Conservation (phyloP, 2,888 invertebrate species). For the Resseliella maxima region DNA sequence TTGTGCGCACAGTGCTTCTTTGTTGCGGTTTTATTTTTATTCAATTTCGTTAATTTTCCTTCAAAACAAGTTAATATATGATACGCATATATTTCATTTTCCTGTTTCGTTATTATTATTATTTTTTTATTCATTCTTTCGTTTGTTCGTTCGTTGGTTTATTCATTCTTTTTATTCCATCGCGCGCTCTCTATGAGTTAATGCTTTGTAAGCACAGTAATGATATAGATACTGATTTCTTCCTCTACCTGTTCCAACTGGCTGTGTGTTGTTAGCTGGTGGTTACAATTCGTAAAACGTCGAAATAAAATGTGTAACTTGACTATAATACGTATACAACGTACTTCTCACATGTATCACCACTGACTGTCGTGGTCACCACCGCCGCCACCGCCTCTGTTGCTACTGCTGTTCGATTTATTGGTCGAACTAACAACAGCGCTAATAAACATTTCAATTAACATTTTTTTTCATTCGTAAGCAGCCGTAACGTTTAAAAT, state of each 20-base stretch:
- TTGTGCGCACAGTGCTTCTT: not conserved
- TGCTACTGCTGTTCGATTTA: constrained; percentile 6
- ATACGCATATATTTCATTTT: constrained; percentile 48
- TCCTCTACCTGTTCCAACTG: constrained; percentile 55
- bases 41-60: constrained; percentile 49
- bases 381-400: not conserved
- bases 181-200: constrained; percentile 36
- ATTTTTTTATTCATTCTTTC: not conserved
- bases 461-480: constrained; percentile 33
- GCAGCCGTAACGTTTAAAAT: constrained; percentile 14
- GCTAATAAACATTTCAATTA: constrained; percentile 55
- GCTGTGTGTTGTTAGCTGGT: not conserved
- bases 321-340: not conserved
- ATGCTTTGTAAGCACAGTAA: constrained; percentile 51
- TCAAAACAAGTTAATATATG: constrained; percentile 53
- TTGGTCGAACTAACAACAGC: constrained; percentile 30
- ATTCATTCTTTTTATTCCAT: constrained; percentile 19
- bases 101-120: not conserved
- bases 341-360: not conserved
- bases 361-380: not conserved
- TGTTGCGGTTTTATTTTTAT: constrained; percentile 41
- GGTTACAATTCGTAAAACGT: constrained; percentile 49
- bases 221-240: constrained; percentile 54
- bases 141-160: too few species aligned
- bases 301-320: constrained; percentile 49